These are phyloP conservation scores for Trachythela sp. DNA, from an alignment of 64 coral and sea anemone genomes.

Conservation along the genomic window DNA sequence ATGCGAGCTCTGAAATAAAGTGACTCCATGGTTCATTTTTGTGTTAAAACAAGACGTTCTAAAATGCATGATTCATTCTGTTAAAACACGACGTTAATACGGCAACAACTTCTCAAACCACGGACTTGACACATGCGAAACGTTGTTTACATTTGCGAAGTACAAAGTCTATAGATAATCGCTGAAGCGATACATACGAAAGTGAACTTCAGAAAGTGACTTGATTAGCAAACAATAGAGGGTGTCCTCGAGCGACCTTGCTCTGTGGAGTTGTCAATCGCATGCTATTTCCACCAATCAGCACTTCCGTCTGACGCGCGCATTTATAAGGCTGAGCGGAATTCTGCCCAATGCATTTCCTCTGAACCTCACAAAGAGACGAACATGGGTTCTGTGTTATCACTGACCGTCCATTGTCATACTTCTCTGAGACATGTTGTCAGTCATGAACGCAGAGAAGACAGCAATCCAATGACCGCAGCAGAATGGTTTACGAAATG, in stretches of 20 bases:
- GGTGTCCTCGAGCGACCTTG: neutral
- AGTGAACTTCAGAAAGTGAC: neutral
- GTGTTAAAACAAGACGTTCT: no score
- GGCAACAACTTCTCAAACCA: neutral
- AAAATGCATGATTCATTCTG: no score
- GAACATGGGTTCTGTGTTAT: neutral
- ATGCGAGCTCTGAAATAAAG: no score
- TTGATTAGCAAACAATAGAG: neutral
- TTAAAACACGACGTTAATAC: neutral
- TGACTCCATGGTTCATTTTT: no score
- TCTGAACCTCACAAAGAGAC: neutral
- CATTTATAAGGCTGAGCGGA: neutral
- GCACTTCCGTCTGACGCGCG: neutral
- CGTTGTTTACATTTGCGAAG: neutral
- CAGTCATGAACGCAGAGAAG: neutral
- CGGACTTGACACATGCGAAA: neutral
- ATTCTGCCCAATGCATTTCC: neutral
- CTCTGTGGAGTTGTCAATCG: neutral
- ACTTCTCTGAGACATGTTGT: neutral
- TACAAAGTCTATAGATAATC: neutral
- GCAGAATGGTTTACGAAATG: neutral
- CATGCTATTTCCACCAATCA: neutral
- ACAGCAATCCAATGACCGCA: neutral
- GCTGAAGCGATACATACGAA: slow-evolving; percentile 5
- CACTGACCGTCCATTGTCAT: neutral